These are phyloP conservation scores for Osmoderma eremita DNA, from an alignment of 2,888 invertebrate species.

Conservation along the genomic window DNA sequence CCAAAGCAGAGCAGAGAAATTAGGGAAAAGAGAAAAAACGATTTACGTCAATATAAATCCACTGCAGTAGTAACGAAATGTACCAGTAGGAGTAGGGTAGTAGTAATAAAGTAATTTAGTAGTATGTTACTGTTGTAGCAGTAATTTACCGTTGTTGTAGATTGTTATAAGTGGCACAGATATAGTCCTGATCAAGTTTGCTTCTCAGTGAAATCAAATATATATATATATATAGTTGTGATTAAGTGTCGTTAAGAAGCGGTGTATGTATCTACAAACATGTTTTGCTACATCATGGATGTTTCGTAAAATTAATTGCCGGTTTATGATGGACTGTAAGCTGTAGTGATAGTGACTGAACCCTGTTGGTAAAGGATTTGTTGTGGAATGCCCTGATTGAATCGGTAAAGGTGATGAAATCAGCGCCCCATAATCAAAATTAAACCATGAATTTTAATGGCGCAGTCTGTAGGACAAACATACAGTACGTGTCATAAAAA, in stretches of 20 bases:
- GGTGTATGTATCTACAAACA: slow-evolving; percentile 15
- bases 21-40: slow-evolving; percentile 76
- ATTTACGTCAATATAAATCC: slow-evolving; percentile 75
- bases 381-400: no score
- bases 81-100: slow-evolving; percentile 46
- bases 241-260: slow-evolving; percentile 39
- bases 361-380: no score
- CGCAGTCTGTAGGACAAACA: no score
- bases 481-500: no score
- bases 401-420: no score
- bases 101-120: slow-evolving; percentile 40
- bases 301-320: no score
- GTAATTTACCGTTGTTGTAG: slow-evolving; percentile 46
- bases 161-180: slow-evolving; percentile 29
- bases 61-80: slow-evolving; percentile 56
- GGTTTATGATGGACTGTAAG: no score
- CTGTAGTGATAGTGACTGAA: no score
- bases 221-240: slow-evolving; percentile 50
- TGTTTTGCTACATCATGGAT: not conserved
- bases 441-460: no score
- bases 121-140: slow-evolving; percentile 48
- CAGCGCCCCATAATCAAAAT: no score
- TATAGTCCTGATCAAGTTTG: slow-evolving; percentile 61
- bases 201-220: slow-evolving; percentile 54
- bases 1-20: slow-evolving; percentile 85